Evolutionary conservation across 2,797 vertebrate genomes (phyloP).

Genomic region (Chrosomus eos): DNA sequence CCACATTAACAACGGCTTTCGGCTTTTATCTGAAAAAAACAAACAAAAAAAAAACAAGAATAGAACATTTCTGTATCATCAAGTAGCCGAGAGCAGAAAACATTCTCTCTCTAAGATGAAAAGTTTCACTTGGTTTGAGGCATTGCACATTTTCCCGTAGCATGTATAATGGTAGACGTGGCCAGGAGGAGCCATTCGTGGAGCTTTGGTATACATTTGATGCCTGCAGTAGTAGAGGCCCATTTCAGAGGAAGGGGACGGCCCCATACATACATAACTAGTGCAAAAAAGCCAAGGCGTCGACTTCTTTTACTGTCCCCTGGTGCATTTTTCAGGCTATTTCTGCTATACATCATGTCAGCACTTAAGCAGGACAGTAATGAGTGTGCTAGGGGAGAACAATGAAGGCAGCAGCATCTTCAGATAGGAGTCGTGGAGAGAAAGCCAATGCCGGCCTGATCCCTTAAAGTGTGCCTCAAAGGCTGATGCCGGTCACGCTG

Average conservation of each 20-base stretch:
- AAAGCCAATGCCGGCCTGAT: constrained; percentile 60
- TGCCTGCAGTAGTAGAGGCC: constrained; percentile 77
- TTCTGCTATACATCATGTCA: constrained; percentile 57
- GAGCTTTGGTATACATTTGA: constrained; percentile 87
- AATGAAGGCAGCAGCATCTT: constrained; percentile 69
- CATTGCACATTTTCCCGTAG: constrained; percentile 94
- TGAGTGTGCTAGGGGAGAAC: constrained; percentile 56
- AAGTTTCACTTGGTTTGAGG: constrained; percentile 79
- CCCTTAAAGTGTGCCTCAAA: constrained; percentile 76
- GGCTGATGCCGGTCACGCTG: constrained; percentile 88
- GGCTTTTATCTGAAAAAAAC: constrained; percentile 73
- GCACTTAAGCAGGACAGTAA: constrained; percentile 65
- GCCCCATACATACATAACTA: constrained; percentile 68
- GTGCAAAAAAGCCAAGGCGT: constrained; percentile 80
- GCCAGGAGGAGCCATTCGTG: constrained; percentile 58
- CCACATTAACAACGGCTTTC: constrained; percentile 73
- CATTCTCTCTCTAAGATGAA: constrained; percentile 69
- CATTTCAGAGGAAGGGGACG: constrained; percentile 80
- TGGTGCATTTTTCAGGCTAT: constrained; percentile 77
- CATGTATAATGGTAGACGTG: constrained; percentile 73
- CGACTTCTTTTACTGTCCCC: constrained; percentile 72
- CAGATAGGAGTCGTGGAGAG: constrained; percentile 62
- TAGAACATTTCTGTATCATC: constrained; percentile 82
- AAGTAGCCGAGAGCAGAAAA: constrained; percentile 69
- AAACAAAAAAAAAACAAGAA: constrained; percentile 78